These are phyloP conservation scores for Entomobrya multifasciata DNA, from an alignment of 2,888 invertebrate species.

Conservation along the genomic window DNA sequence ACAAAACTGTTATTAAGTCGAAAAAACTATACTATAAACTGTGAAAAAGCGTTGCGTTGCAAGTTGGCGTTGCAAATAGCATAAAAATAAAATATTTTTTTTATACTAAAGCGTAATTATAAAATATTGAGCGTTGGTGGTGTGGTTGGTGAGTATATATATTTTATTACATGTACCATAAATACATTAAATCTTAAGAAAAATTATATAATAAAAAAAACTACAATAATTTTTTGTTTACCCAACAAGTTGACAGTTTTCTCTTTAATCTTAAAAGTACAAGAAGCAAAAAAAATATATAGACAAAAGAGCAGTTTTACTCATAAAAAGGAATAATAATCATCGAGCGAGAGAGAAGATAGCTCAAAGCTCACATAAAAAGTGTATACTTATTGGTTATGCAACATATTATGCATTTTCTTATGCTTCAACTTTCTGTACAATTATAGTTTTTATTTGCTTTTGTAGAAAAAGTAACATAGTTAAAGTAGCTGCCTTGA, in stretches of 20 bases:
- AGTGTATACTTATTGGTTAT: slow-evolving; percentile 32
- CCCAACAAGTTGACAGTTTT: slow-evolving; percentile 43
- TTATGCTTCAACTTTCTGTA: not conserved
- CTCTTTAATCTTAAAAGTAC: not conserved
- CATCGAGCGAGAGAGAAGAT: too few relatives aligned
- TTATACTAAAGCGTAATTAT: too few relatives aligned
- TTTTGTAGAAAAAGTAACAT: too few relatives aligned
- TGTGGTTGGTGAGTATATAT: too few relatives aligned
- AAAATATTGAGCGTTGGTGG: too few relatives aligned
- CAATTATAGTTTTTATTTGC: not conserved
- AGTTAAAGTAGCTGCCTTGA: not conserved
- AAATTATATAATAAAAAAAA: slow-evolving; percentile 53
- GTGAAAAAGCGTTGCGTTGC: too few relatives aligned
- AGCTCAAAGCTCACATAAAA: too few relatives aligned
- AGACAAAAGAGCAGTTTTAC: not conserved
- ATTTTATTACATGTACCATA: slow-evolving; percentile 29
- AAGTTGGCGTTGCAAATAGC: too few relatives aligned
- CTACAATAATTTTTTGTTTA: slow-evolving; percentile 54
- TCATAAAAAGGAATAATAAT: slow-evolving; percentile 16
- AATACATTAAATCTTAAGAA: too few relatives aligned
- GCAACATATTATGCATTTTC: not conserved
- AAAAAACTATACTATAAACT: too few relatives aligned
- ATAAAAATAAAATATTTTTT: too few relatives aligned
- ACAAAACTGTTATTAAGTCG: not conserved
- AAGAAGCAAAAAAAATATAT: slow-evolving; percentile 9